Evolutionary conservation across 2,113 vertebrate genomes (phyloP), one percentile per base, ranked within the genome.

Genomic region (Phalacrocorax aristotelis): DNA sequence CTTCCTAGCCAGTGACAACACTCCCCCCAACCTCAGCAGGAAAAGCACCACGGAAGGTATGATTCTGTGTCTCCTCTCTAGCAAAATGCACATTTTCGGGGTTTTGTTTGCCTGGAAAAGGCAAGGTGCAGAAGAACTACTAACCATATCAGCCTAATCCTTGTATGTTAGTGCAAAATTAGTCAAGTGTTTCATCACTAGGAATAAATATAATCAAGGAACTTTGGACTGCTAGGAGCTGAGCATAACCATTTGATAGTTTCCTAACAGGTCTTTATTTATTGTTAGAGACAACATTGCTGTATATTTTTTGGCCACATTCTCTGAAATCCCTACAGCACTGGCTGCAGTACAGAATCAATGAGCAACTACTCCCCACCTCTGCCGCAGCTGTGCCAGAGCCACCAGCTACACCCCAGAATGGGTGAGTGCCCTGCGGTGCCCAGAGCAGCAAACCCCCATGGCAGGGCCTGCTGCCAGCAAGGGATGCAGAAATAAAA

Each of bases 11-110:
- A 1, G 7, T 0, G 0, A 11, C 74, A 49, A 25, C 79, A 26
- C 18, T 21, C 13, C 9, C 21, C 32, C 29, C 4, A 5, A 0
- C 3, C 21, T 13, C 13, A 0, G 32, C 36, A 36, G n/a, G 40
- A n/a, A 65, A 51, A 76, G 5, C 49, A 40, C 13, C 74, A 22
- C 0, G 0, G 34, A 5, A 38, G 38, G 38, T 38, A 38, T 38
- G 38, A 38, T 38, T 38, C 38, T 38, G 38, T 38, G 38, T 38
- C 38, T 38, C 38, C 38, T 38, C 38, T 38, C 10, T 10, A 38
- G 19, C 4, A 30, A 75, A 86, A 79, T 0, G 7, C 54, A 20
- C 6, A 0, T 51, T 36, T 16, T 3, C 1, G 5, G 30, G 38
- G 27, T 13, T n/a, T 38, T 7, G 3, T 29, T 77, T 68, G 42